Percentiles rank a stretch among this genome's conserved stretches.
These are phyloP conservation scores for Podarcis lilfordi DNA, from an alignment of 2,797 vertebrate species.

Conservation along the genomic window DNA sequence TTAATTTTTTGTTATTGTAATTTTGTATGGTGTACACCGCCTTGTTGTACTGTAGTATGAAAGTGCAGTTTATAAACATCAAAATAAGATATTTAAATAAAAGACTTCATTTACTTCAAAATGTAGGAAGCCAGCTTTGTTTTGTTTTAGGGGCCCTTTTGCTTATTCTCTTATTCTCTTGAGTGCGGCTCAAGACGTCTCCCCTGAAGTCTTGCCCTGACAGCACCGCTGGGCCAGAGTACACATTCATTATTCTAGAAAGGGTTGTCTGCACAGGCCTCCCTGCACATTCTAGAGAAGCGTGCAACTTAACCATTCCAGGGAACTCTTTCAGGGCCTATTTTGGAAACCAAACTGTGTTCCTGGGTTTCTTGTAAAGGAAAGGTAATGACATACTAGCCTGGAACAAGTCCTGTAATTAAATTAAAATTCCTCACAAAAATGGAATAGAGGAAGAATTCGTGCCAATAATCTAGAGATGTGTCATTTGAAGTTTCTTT, in stretches of 20 bases:
- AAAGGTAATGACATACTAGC: slow-evolving; percentile 22
- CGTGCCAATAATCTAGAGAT: neutral
- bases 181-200: too few relatives aligned
- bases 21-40: too few relatives aligned
- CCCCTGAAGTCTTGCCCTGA: too few relatives aligned
- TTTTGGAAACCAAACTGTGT: neutral
- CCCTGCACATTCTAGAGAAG: neutral
- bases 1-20: too few relatives aligned
- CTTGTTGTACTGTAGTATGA: too few relatives aligned
- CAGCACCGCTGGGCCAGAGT: too few relatives aligned
- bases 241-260: neutral
- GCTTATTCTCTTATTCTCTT: too few relatives aligned
- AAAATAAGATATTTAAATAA: too few relatives aligned
- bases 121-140: too few relatives aligned
- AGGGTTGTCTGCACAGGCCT: neutral
- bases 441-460: slow-evolving; percentile 17
- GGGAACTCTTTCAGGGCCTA: neutral
- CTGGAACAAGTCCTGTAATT: slow-evolving; percentile 18
- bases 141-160: too few relatives aligned
- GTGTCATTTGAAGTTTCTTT: slow-evolving; percentile 27
- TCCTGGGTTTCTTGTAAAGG: neutral
- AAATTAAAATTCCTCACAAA: slow-evolving; percentile 12
- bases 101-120: too few relatives aligned
- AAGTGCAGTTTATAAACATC: too few relatives aligned
- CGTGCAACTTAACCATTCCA: neutral